A percentile compares a stretch with the other conserved stretches of the same genome.
Evolutionary conservation across 2,888 invertebrate species (phyloP).

Genomic region (Xylota segnis): DNA sequence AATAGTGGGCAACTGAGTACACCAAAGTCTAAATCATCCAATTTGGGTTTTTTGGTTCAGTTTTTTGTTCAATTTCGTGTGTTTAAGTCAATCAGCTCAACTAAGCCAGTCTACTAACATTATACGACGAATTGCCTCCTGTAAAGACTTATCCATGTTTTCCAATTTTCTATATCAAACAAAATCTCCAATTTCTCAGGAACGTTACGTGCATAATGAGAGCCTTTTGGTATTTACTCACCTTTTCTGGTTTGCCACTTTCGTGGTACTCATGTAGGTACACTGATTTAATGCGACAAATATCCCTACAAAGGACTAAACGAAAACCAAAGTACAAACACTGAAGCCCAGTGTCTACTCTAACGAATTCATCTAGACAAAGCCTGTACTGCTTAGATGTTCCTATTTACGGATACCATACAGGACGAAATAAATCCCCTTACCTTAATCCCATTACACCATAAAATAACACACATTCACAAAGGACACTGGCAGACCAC

Average conservation of each 20-base stretch:
- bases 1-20: no score
- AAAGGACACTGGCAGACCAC: background rate
- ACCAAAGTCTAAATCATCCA: no score
- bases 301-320: slow-evolving; percentile 6
- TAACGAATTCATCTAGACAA: background rate
- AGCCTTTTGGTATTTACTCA: background rate
- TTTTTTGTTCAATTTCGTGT: no score
- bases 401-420: background rate
- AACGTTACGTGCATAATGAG: background rate
- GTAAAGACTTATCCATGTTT: background rate
- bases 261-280: background rate
- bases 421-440: slow-evolving; percentile 13
- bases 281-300: background rate
- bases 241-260: background rate
- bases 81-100: no score
- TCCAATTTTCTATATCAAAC: background rate
- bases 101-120: background rate
- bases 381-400: slow-evolving; percentile 11
- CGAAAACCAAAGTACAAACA: background rate
- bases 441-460: slow-evolving; percentile 17
- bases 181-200: background rate
- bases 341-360: background rate
- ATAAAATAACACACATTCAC: background rate
- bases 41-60: no score
- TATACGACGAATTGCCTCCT: background rate